Evolutionary conservation across 92 coral and sea anemone species (phyloP).

Genomic region (Pocillopora grandis): DNA sequence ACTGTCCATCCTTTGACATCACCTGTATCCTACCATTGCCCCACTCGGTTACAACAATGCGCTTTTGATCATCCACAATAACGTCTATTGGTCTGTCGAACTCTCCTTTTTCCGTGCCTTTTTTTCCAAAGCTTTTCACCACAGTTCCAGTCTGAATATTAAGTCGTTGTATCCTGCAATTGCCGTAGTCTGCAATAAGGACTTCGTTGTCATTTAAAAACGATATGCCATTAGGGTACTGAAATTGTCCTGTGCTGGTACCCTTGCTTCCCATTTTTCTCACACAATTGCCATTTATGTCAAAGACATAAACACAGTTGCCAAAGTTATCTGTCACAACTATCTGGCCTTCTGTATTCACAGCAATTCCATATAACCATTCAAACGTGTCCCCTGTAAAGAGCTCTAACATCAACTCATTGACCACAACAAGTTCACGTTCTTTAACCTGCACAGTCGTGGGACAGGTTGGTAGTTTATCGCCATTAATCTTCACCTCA

Average conservation of each 20-base stretch:
- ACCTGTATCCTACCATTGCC: background rate
- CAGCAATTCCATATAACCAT: background rate
- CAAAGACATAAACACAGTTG: background rate
- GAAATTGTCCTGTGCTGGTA: background rate
- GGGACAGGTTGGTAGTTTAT: background rate
- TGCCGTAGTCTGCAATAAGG: background rate
- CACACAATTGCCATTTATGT: background rate
- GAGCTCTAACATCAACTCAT: background rate
- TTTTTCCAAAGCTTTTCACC: background rate
- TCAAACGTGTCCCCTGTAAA: background rate
- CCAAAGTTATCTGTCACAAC: background rate
- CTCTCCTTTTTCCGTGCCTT: background rate
- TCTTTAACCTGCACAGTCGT: background rate
- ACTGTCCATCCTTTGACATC: background rate
- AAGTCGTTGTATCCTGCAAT: background rate
- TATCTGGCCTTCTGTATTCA: background rate
- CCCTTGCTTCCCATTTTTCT: background rate
- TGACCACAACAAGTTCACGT: conserved; percentile 2
- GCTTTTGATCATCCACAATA: background rate
- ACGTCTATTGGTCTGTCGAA: background rate
- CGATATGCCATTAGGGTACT: background rate
- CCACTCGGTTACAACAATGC: background rate
- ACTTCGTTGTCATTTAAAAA: background rate
- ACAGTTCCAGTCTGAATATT: background rate
- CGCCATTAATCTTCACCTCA: background rate